These are phyloP conservation scores for Sinella curviseta DNA, from an alignment of 1,140 invertebrate species.

Conservation along the genomic window DNA sequence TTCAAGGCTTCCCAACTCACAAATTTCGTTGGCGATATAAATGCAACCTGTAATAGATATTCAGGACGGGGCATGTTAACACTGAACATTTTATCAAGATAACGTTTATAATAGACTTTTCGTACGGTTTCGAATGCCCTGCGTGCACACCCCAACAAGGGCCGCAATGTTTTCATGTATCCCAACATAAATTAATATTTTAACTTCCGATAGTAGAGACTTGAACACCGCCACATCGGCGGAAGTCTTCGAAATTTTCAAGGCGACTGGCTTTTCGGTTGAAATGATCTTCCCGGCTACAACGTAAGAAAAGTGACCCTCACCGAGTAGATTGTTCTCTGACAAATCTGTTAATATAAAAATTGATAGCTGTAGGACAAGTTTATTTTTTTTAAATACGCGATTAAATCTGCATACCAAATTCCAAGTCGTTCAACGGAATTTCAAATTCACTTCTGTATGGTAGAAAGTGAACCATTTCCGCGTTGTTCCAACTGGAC, in stretches of 20 bases:
- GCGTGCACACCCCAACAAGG: conserved; percentile 30
- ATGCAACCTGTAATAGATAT: neutral
- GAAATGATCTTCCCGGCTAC: neutral
- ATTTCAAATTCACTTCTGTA: conserved; percentile 16
- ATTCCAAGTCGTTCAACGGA: neutral
- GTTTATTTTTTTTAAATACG: neutral
- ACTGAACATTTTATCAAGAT: too few species aligned
- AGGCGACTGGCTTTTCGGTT: conserved; percentile 6
- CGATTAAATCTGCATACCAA: neutral
- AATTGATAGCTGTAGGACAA: neutral
- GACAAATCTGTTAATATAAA: too few species aligned
- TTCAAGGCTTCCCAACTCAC: conserved; percentile 5
- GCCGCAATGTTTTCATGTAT: conserved; percentile 15
- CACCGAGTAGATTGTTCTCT: neutral
- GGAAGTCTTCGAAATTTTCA: conserved; percentile 30
- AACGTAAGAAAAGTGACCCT: neutral
- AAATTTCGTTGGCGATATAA: conserved; percentile 23
- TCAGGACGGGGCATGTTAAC: too few species aligned
- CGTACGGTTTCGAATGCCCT: conserved; percentile 25
- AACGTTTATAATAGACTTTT: neutral
- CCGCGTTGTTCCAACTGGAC: neutral
- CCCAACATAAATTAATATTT: conserved; percentile 31
- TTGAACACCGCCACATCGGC: conserved; percentile 31
- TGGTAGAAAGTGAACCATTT: neutral
- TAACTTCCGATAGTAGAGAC: conserved; percentile 29